Evolutionary conservation across 92 coral and sea anemone genomes (phyloP).

Genomic region (Epizoanthus stellaris): DNA sequence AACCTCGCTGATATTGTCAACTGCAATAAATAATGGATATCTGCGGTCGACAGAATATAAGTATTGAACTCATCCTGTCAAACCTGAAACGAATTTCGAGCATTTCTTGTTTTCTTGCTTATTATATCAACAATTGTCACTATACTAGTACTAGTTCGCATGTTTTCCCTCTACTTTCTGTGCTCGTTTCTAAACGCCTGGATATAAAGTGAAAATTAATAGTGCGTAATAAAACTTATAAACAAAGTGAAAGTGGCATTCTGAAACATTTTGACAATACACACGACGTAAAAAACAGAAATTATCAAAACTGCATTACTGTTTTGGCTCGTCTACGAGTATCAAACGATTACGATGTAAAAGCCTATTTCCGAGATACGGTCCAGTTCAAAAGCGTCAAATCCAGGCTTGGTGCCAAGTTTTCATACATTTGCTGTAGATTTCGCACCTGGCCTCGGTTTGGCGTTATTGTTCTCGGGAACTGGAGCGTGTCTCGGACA

Average conservation of each 20-base stretch:
- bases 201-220: neutral
- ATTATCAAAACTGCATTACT: slow-evolving; percentile 16
- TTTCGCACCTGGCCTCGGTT: too few species aligned
- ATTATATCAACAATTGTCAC: neutral
- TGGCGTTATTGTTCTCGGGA: too few species aligned
- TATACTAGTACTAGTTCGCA: neutral
- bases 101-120: slow-evolving; percentile 7
- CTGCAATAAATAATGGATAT: slow-evolving; percentile 30
- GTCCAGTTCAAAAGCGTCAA: too few species aligned
- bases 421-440: too few species aligned
- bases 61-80: slow-evolving; percentile 31
- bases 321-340: neutral
- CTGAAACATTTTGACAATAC: slow-evolving; percentile 13
- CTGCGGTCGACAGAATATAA: slow-evolving; percentile 37
- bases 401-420: too few species aligned
- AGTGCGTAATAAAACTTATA: neutral
- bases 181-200: slow-evolving; percentile 7
- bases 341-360: too few species aligned
- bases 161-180: neutral
- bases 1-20: neutral
- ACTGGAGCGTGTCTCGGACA: too few species aligned
- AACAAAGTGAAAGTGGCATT: neutral
- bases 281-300: slow-evolving; percentile 28
- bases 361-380: too few species aligned
- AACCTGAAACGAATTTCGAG: neutral